A percentile compares a stretch with the other conserved stretches of the same genome.
phyloP scores from a whole-genome alignment of 2,797 vertebrate species.

The Rhabdophis nuchalis region DNA sequence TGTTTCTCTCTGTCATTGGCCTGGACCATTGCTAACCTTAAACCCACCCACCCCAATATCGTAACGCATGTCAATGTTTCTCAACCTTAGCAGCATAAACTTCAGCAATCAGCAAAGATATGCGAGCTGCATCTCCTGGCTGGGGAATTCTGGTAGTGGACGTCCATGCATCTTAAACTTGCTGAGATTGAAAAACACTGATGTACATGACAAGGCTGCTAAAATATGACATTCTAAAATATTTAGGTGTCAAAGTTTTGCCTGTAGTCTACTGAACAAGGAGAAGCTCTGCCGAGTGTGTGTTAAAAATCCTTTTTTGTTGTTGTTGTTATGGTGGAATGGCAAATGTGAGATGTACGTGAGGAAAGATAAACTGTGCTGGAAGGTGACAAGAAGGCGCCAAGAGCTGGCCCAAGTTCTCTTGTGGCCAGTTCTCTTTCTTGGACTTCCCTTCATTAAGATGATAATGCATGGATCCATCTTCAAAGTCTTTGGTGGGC shows the following conservation, averaged over 20 bases:
- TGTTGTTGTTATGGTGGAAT: not conserved
- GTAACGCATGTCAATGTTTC: not conserved
- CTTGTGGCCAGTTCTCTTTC: not conserved
- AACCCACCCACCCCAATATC: too few relatives aligned
- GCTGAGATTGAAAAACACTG: not conserved
- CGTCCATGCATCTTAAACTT: not conserved
- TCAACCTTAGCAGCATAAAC: not conserved
- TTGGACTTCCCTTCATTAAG: not conserved
- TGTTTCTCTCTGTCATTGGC: not conserved
- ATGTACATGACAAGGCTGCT: too few relatives aligned
- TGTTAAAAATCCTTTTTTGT: not conserved
- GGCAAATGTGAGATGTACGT: not conserved
- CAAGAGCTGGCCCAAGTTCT: not conserved
- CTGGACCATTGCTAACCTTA: too few relatives aligned
- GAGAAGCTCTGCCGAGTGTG: not conserved
- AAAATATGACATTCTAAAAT: not conserved
- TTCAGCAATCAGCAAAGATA: not conserved
- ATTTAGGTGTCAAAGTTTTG: not conserved
- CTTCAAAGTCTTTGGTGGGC: not conserved
- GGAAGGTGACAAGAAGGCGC: not conserved
- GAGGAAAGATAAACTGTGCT: not conserved
- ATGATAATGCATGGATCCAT: not conserved
- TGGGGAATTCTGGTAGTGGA: not conserved
- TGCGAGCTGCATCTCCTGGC: not conserved
- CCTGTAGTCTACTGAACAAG: not conserved